These are phyloP conservation scores for Macroglossus sobrinus DNA, from an alignment of 2,113 vertebrate genomes.

Conservation along the genomic window DNA sequence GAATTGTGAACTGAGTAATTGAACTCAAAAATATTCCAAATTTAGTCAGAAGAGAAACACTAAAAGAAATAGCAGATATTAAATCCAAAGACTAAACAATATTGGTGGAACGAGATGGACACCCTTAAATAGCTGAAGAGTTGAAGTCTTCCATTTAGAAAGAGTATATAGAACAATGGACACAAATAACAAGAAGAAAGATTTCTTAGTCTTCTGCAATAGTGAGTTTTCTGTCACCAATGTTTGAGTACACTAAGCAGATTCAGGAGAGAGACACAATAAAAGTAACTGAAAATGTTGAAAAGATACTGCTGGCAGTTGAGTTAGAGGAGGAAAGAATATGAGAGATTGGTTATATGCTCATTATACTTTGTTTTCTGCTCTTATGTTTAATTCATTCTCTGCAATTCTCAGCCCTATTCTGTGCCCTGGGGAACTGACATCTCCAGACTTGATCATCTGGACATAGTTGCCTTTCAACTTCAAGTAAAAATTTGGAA, in stretches of 20 bases:
- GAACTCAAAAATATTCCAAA: background rate
- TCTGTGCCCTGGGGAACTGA: background rate
- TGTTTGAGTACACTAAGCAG: background rate
- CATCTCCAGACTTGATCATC: background rate
- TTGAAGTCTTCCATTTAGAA: background rate
- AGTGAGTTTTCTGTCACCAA: background rate
- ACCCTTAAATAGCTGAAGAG: background rate
- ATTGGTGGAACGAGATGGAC: background rate
- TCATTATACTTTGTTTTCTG: background rate
- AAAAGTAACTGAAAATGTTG: background rate
- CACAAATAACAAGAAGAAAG: background rate
- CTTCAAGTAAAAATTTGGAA: background rate
- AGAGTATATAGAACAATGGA: background rate
- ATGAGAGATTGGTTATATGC: background rate
- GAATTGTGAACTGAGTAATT: background rate
- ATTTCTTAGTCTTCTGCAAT: background rate
- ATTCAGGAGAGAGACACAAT: background rate
- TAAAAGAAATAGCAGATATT: background rate
- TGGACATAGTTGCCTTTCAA: background rate
- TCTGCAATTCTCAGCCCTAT: background rate
- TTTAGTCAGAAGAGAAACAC: background rate
- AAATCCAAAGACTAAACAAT: background rate
- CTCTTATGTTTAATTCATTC: background rate
- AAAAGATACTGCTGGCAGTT: background rate
- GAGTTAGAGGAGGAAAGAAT: background rate